These are phyloP conservation scores for Neodiprion virginianus DNA, from an alignment of 1,140 invertebrate species.

Conservation along the genomic window DNA sequence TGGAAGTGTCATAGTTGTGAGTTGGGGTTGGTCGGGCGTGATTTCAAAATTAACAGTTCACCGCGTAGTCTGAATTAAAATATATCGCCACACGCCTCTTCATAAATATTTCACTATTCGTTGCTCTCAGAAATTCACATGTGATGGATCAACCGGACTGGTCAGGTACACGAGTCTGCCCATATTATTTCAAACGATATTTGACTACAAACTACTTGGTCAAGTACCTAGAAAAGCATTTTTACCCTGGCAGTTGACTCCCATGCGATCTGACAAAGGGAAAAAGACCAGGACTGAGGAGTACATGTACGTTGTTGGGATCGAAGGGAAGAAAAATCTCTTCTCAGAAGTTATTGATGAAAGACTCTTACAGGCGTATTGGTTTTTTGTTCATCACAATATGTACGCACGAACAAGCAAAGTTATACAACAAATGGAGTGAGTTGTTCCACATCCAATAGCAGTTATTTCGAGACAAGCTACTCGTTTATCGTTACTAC, in stretches of 20 bases:
- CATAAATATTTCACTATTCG: constrained; percentile 10
- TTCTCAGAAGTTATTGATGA: constrained; percentile 24
- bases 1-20: too few relatives aligned
- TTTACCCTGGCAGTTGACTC: constrained; percentile 31
- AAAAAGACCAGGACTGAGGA: not conserved
- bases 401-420: constrained; percentile 29
- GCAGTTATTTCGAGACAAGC: constrained; percentile 13
- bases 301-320: constrained; percentile 38
- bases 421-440: constrained; percentile 57
- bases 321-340: constrained; percentile 44
- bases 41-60: too few relatives aligned
- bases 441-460: constrained; percentile 30
- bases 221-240: constrained; percentile 39
- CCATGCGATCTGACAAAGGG: not conserved
- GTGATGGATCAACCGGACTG: not conserved
- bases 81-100: constrained; percentile 11
- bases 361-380: constrained; percentile 46
- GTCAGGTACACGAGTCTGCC: constrained; percentile 17
- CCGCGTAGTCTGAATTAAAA: not conserved
- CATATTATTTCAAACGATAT: constrained; percentile 42
- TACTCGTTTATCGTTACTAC: constrained; percentile 14
- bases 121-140: constrained; percentile 32
- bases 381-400: constrained; percentile 51
- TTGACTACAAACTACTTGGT: constrained; percentile 42
- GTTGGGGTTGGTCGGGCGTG: too few relatives aligned